Conservation (phyloP, 2,797 vertebrate genomes). For the Danio jaintianensis region DNA sequence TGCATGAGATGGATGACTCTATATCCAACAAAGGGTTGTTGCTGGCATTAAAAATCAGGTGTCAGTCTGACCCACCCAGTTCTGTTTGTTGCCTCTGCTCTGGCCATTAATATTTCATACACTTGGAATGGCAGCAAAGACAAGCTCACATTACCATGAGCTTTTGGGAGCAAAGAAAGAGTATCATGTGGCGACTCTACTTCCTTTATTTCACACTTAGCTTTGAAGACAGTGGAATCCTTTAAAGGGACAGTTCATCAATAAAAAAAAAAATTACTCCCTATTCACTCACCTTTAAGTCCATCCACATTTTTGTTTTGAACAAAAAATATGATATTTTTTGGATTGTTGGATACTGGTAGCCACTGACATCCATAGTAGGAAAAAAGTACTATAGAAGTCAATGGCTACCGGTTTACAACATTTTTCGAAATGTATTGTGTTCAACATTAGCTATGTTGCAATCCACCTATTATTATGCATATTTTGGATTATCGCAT, state of each 20-base stretch:
- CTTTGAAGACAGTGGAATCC: neutral
- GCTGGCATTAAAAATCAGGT: neutral
- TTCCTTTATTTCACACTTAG: slow-evolving; percentile 13
- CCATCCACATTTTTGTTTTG: too few relatives aligned
- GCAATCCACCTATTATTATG: too few relatives aligned
- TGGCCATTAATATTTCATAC: slow-evolving; percentile 77
- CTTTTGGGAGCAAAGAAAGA: slow-evolving; percentile 69
- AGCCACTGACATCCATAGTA: too few relatives aligned
- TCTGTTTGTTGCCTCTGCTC: slow-evolving; percentile 47
- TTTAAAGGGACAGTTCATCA: neutral
- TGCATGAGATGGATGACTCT: neutral
- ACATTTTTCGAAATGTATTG: too few relatives aligned
- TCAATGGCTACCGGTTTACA: too few relatives aligned
- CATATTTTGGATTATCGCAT: too few relatives aligned
- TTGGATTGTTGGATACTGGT: too few relatives aligned
- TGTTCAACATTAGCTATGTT: too few relatives aligned
- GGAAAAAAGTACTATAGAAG: too few relatives aligned
- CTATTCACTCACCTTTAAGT: too few relatives aligned
- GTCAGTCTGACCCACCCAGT: slow-evolving; percentile 20
- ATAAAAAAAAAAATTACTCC: too few relatives aligned
- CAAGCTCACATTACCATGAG: slow-evolving; percentile 67
- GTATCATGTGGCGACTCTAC: slow-evolving; percentile 33
- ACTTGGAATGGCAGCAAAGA: slow-evolving; percentile 63
- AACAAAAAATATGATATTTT: too few relatives aligned
- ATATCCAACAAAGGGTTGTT: neutral